Evolutionary conservation across 2,113 vertebrate genomes (phyloP).

Genomic region (Gallinago jamesoni): DNA sequence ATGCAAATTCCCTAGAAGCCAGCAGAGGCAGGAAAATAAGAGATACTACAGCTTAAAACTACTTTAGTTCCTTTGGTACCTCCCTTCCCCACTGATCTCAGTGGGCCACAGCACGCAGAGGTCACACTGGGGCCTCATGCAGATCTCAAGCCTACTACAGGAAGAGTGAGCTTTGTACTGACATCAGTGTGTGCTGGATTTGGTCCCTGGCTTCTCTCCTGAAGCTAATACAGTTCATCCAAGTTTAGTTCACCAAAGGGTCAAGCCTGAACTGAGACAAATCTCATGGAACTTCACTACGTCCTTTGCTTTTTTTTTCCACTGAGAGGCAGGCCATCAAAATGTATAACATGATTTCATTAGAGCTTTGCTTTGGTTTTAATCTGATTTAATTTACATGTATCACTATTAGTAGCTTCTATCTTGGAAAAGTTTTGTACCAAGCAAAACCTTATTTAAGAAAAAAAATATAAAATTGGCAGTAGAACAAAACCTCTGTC

Average conservation of each 20-base stretch:
- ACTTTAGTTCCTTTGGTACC: background rate
- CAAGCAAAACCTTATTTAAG: background rate
- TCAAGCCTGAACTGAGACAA: background rate
- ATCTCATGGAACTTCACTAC: background rate
- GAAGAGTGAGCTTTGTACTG: background rate
- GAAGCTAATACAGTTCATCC: background rate
- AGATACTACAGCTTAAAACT: background rate
- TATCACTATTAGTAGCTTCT: background rate
- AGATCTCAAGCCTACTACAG: background rate
- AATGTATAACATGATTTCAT: background rate
- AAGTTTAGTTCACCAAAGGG: conserved; percentile 5
- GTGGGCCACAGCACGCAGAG: rapidly evolving
- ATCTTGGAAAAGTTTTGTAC: background rate
- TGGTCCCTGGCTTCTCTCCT: background rate
- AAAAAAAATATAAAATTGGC: background rate
- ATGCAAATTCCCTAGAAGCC: background rate
- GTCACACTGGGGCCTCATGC: background rate
- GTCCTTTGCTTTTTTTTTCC: conserved; percentile 19
- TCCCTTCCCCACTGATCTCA: background rate
- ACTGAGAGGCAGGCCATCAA: background rate
- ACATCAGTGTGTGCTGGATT: background rate
- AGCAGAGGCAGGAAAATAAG: background rate
- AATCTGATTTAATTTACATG: background rate
- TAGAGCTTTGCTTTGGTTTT: background rate
- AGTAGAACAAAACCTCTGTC: background rate